Conservation (phyloP, 1,140 invertebrate species). For the Teleogryllus occipitalis region DNA sequence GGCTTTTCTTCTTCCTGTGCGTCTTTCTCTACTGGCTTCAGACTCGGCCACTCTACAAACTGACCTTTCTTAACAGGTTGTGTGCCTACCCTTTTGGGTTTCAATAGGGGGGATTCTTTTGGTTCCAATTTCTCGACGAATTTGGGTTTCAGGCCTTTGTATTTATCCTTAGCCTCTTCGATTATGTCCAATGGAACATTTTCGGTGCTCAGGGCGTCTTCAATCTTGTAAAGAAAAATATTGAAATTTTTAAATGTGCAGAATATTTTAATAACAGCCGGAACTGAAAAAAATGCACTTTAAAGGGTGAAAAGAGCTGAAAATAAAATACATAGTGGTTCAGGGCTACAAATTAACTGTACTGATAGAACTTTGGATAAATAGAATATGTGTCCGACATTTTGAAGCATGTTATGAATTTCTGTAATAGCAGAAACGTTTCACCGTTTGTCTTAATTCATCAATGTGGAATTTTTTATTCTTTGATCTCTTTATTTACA, state of each 20-base stretch:
- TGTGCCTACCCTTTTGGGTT: not conserved
- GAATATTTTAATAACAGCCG: not conserved
- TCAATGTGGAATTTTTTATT: no score
- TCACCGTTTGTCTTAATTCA: no score
- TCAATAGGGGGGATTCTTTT: not conserved
- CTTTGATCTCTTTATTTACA: no score
- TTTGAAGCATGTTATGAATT: no score
- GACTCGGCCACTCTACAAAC: not conserved
- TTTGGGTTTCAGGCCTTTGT: not conserved
- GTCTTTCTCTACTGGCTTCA: not conserved
- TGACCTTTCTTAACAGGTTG: not conserved
- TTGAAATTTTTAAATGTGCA: not conserved
- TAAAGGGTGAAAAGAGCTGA: not conserved
- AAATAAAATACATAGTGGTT: not conserved
- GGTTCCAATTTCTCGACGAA: not conserved
- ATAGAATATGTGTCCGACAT: no score
- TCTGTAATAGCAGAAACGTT: no score
- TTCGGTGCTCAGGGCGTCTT: not conserved
- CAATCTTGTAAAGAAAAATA: not conserved
- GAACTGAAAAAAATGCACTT: no score
- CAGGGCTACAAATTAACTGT: not conserved
- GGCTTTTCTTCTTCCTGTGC: not conserved
- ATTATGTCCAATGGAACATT: not conserved
- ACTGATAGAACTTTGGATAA: no score
- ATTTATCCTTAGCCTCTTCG: not conserved